These are phyloP conservation scores for Ctena decussata DNA, from an alignment of 2,888 invertebrate genomes.

Conservation along the genomic window DNA sequence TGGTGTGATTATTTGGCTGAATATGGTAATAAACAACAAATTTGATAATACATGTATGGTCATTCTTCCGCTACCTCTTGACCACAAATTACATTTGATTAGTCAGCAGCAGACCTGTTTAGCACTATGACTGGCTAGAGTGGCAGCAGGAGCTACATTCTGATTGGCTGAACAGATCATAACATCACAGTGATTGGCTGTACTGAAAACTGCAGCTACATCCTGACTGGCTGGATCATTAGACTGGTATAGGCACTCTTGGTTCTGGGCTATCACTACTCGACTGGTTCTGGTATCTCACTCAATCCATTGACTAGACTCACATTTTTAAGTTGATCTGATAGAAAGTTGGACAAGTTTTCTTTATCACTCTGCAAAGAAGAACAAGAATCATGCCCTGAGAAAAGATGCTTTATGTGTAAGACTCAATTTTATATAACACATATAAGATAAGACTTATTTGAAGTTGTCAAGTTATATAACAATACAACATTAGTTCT, in stretches of 20 bases:
- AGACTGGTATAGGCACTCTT: constrained; percentile 58
- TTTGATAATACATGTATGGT: too few relatives aligned
- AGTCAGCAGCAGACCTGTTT: background rate
- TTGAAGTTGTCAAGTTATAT: too few relatives aligned
- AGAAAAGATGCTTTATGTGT: too few relatives aligned
- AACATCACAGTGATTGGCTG: background rate
- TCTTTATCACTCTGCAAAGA: constrained; percentile 56
- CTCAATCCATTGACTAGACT: constrained; percentile 52
- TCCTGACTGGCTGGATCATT: constrained; percentile 28
- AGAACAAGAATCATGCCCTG: too few relatives aligned
- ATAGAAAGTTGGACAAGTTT: constrained; percentile 46
- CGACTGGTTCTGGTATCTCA: constrained; percentile 33
- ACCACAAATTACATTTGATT: background rate
- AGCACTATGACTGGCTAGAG: constrained; percentile 2
- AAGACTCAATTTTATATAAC: too few relatives aligned
- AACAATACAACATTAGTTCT: too few relatives aligned
- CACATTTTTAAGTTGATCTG: constrained; percentile 43
- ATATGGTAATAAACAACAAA: too few relatives aligned
- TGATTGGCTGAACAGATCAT: background rate
- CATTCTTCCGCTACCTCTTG: background rate
- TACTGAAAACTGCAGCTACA: background rate
- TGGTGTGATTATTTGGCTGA: too few relatives aligned
- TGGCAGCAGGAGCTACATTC: background rate
- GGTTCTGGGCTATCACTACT: constrained; percentile 36
- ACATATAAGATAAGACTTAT: too few relatives aligned